A percentile compares a stretch with the other conserved stretches of the same genome.
Conservation (phyloP, 2,888 invertebrate genomes). For the Cyclophora albipunctata region DNA sequence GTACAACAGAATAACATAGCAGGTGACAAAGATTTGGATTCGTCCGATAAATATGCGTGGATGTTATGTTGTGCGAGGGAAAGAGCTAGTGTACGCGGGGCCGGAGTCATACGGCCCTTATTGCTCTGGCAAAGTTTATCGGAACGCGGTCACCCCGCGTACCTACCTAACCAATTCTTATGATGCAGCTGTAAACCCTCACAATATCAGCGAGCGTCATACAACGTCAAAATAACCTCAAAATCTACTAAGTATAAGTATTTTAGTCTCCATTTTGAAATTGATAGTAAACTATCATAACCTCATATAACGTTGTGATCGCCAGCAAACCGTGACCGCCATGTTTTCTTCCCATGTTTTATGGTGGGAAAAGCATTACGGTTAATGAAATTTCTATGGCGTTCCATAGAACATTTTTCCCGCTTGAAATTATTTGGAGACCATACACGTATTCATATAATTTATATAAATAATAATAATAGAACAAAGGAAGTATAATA, state of each 20-base stretch:
- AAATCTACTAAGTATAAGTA: conserved; percentile 1
- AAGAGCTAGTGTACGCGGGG: conserved; percentile 51
- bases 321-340: conserved; percentile 12
- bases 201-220: conserved; percentile 32
- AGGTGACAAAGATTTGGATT: conserved; percentile 61
- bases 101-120: conserved; percentile 54
- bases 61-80: conserved; percentile 59
- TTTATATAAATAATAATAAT: conserved; percentile 5
- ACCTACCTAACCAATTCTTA: conserved; percentile 39
- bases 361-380: conserved; percentile 4
- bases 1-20: conserved; percentile 50
- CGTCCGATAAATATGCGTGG: conserved; percentile 61
- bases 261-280: conserved; percentile 10
- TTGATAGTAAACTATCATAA: conserved; percentile 5
- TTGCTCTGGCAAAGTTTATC: conserved; percentile 54
- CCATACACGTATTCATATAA: conserved; percentile 17
- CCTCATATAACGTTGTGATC: conserved; percentile 4
- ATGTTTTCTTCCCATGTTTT: conserved; percentile 6
- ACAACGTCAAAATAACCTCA: conserved; percentile 18
- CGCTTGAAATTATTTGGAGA: conserved; percentile 23
- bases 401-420: conserved; percentile 18
- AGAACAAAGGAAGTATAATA: conserved; percentile 51
- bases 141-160: conserved; percentile 64
- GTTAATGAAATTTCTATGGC: not conserved
- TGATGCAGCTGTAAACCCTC: conserved; percentile 34